Conservation (phyloP, 2,113 vertebrate genomes). For the Callopanchax toddi region DNA sequence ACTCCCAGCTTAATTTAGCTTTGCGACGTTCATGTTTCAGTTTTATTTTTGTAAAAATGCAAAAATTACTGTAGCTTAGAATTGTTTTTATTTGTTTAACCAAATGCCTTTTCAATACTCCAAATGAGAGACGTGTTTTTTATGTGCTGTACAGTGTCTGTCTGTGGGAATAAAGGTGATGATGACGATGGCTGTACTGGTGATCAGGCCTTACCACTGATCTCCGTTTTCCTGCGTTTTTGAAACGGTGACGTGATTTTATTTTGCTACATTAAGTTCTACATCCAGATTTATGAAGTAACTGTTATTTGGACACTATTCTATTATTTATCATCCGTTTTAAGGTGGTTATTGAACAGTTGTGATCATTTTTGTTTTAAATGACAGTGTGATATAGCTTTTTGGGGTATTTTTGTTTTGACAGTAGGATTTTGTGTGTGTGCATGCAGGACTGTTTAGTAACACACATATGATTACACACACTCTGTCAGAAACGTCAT, state of each 20-base stretch:
- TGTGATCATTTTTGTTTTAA: not conserved
- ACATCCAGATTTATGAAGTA: not conserved
- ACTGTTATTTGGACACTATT: slow-evolving; percentile 4
- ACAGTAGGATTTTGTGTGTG: slow-evolving; percentile 19
- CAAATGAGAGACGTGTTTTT: slow-evolving; percentile 7
- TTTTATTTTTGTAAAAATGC: not conserved
- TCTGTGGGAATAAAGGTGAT: slow-evolving; percentile 13
- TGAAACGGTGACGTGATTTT: slow-evolving; percentile 17
- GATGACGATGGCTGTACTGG: slow-evolving; percentile 13
- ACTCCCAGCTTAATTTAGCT: not conserved
- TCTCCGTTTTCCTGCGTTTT: too few species aligned
- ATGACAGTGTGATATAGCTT: slow-evolving; percentile 8
- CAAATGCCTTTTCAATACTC: slow-evolving; percentile 23
- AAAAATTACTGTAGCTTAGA: not conserved
- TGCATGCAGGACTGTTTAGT: slow-evolving; percentile 53
- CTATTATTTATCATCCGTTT: not conserved
- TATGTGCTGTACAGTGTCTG: slow-evolving; percentile 33
- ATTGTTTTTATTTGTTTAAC: not conserved
- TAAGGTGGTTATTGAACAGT: not conserved
- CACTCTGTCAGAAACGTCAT: not conserved
- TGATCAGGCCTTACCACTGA: not conserved
- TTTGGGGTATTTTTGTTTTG: not conserved
- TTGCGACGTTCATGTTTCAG: not conserved
- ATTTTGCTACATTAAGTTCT: slow-evolving; percentile 11
- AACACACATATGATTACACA: slow-evolving; percentile 20